These are phyloP conservation scores for Microplitis demolitor DNA, from an alignment of 1,140 invertebrate genomes.

Conservation along the genomic window DNA sequence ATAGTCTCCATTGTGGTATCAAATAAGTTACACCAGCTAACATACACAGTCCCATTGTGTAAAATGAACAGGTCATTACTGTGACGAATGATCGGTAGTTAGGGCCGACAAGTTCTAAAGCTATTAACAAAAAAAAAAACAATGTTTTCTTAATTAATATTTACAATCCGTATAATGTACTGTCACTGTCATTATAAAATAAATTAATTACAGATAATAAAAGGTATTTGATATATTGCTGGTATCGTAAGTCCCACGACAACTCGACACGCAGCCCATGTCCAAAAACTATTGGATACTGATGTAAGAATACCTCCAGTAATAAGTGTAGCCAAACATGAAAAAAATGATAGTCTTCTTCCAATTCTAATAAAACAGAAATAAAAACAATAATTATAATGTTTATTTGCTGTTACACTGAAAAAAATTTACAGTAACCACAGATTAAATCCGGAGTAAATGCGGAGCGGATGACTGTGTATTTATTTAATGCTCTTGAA, in stretches of 20 bases:
- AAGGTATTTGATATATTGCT: conserved; percentile 93
- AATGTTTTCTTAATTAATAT: neutral
- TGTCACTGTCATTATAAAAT: neutral
- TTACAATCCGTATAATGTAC: neutral
- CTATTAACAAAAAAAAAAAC: conserved; percentile 62
- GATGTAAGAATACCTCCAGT: conserved; percentile 79
- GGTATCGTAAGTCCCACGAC: conserved; percentile 87
- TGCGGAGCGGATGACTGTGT: no score
- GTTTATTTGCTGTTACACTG: neutral
- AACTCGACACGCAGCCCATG: conserved; percentile 77
- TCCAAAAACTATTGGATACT: conserved; percentile 76
- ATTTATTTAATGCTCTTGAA: no score
- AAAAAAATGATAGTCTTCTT: conserved; percentile 79
- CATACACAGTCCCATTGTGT: conserved; percentile 82
- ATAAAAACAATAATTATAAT: conserved; percentile 24
- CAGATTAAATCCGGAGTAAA: no score
- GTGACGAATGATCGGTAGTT: conserved; percentile 90
- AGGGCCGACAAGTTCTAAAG: conserved; percentile 85
- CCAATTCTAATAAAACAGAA: conserved; percentile 67
- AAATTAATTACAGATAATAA: conserved; percentile 79
- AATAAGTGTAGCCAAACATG: conserved; percentile 77
- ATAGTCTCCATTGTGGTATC: conserved; percentile 78
- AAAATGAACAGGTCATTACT: conserved; percentile 88
- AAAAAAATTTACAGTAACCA: no score
- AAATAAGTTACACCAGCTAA: conserved; percentile 82